phyloP scores from a whole-genome alignment of 2,113 vertebrate genomes.

The human region GRCh38 chr1:180284001-180284500 shows the following conservation, averaged over 20 bases:
- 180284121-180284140: not conserved
- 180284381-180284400: no score
- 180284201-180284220: not conserved
- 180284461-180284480: no score
- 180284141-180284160: not conserved
- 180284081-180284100: not conserved
- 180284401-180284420: no score
- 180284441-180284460: no score
- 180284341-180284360: not conserved
- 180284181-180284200: not conserved
- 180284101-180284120: not conserved
- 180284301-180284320: not conserved
- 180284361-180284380: not conserved
- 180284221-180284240: not conserved
- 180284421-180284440: no score
- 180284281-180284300: not conserved
- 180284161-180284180: not conserved
- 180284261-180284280: not conserved
- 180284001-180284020: not conserved
- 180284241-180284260: not conserved
- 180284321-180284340: not conserved
- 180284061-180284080: conserved; percentile 30
- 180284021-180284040: not conserved
- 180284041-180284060: not conserved
- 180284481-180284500: no score